Conservation (phyloP, 2,888 invertebrate species). For the Prosopocoilus inquinatus region DNA sequence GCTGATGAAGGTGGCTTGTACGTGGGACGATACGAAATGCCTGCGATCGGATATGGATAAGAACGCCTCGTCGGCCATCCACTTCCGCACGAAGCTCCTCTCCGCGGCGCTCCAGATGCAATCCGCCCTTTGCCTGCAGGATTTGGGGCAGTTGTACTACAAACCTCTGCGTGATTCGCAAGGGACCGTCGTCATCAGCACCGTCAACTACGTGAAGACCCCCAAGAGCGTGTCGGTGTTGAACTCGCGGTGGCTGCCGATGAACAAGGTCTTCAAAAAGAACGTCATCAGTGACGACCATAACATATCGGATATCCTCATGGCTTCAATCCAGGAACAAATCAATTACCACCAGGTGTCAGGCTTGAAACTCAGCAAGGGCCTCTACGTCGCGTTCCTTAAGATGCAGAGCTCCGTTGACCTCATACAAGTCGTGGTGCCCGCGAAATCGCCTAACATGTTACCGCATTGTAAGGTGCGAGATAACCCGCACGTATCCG, state of each 20-base stretch:
- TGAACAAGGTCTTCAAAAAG: conserved; percentile 77
- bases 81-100: conserved; percentile 87
- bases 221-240: conserved; percentile 85
- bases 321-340: conserved; percentile 84
- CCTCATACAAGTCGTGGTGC: conserved; percentile 89
- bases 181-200: conserved; percentile 88
- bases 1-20: conserved; percentile 95
- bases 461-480: conserved; percentile 91
- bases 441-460: conserved; percentile 89
- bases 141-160: conserved; percentile 92
- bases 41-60: conserved; percentile 94
- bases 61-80: conserved; percentile 84
- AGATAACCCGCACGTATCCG: conserved; percentile 94
- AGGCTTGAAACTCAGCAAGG: conserved; percentile 76
- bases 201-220: conserved; percentile 76
- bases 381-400: conserved; percentile 92
- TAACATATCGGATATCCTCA: conserved; percentile 78
- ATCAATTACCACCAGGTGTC: conserved; percentile 75
- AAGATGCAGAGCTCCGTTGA: conserved; percentile 97
- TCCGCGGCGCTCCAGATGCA: conserved; percentile 92
- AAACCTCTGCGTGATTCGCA: conserved; percentile 85
- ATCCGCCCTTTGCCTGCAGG: conserved; percentile 85
- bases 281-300: conserved; percentile 72
- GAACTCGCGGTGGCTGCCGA: conserved; percentile 89
- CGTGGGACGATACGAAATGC: conserved; percentile 94